Evolutionary conservation across 2,888 invertebrate species (phyloP), one percentile per base, ranked within the genome.

Genomic region (Eurytoma adleriae): DNA sequence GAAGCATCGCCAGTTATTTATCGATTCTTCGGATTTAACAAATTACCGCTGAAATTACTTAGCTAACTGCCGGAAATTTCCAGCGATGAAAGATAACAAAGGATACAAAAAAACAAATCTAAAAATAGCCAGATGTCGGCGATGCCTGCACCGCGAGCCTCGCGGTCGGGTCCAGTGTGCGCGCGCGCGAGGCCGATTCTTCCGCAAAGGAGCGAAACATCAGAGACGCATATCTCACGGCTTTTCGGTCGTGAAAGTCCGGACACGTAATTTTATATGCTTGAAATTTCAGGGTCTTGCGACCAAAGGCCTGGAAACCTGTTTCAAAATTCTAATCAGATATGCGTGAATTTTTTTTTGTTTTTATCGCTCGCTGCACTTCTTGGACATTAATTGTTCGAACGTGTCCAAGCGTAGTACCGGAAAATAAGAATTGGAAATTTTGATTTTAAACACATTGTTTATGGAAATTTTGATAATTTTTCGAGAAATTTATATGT

Each of bases 41-140:
- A 40, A 40, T 40, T 40, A 7, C 40, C 10, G 10, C 40, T 40
- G 10, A 10, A 40, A 40, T 40, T 40, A 40, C 40, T 40, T 40
- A 40, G 40, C 10, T 40, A 40, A 40, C 40, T 40, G 40, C 40
- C 40, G 40, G 40, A 40, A 40, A 40, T 40, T 40, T 40, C 10
- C 40, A 40, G 1, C 7, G 10, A 10, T 40, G 40, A 40, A 40
- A 40, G 40, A 40, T 40, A 40, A 40, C 40, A 40, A 40, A 40
- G 40, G 10, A 40, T 40, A 10, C 40, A 10, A 40, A 40, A 40
- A 40, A 40, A 54, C 62, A 75, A 68, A 75, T 68, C 61, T 75
- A 75, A 75, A 75, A 75, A 75, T 68, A 75, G 75, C 75, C 75
- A 68, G 52, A 18, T 14, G 62, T 62, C 3, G n/a, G n/a, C 7